Evolutionary conservation across 2,888 invertebrate genomes (phyloP), one percentile per base, ranked within the genome.

Genomic region (Emesis russula): DNA sequence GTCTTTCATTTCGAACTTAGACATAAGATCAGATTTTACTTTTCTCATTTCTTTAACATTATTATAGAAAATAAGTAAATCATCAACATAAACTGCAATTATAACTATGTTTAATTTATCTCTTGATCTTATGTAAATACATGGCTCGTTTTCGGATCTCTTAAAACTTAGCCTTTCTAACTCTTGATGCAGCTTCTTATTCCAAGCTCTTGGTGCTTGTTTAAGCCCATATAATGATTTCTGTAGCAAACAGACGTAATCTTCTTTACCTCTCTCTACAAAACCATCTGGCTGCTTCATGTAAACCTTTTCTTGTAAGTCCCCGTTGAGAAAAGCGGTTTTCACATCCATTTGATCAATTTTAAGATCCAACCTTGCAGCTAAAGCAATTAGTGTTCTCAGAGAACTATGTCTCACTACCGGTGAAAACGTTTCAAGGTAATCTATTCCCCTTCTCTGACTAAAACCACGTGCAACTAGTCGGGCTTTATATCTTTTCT

Each of bases 311-410:
- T 91, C 90, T 11, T 83, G 9, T 5, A 91, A 66, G 15, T 87
- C 80, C 7, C 93, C 89, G 82, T 93, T 88, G 9, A 93, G 63
- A 71, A 93, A 93, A n/a, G 90, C 90, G n/a, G 91, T 91, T 38
- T 82, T 88, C 1, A 93, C 91, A 85, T 93, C 90, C 4, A 93
- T 36, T 41, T 93, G 92, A 31, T 93, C 82, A 31, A 87, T 83
- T 2, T 84, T 68, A n/a, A 86, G 31, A 25, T 81, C 41, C 58
- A 86, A 66, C 48, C 85, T 36, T 31, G 36, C 68, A 4, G 84
- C 86, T 70, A 25, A 25, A 25, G 25, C 25, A 25, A 25, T 25
- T 25, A 25, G 25, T 25, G 25, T 25, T 25, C 25, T 25, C 25
- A 25, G 25, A 25, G 25, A 25, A 25, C 25, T 25, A 25, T 25